phyloP scores from a whole-genome alignment of 2,113 vertebrate genomes.

The Burhinus bistriatus region DNA sequence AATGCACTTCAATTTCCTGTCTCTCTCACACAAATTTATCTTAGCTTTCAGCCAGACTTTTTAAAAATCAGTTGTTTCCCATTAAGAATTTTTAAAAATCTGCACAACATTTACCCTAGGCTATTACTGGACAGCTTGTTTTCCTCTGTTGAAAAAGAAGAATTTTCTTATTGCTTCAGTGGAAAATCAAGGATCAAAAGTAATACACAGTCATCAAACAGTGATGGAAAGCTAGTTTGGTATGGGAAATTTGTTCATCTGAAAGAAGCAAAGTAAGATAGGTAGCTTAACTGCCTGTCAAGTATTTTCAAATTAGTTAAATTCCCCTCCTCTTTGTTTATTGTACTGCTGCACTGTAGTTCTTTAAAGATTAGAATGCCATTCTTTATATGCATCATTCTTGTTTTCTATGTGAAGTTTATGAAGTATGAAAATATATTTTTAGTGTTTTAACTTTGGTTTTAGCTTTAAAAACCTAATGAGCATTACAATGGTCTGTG shows the following conservation, averaged over 20 bases:
- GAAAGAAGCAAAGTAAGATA: background rate
- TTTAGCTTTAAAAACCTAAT: background rate
- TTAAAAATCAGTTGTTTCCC: background rate
- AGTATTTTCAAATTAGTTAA: background rate
- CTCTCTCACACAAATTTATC: background rate
- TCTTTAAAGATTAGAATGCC: background rate
- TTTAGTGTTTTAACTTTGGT: background rate
- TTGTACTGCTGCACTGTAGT: background rate
- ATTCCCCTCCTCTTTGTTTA: background rate
- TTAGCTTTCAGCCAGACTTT: background rate
- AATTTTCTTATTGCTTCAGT: background rate
- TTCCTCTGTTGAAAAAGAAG: background rate
- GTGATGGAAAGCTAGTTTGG: background rate
- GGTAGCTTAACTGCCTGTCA: background rate
- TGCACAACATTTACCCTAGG: background rate
- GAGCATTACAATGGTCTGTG: background rate
- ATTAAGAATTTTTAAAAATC: background rate
- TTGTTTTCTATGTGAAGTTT: background rate
- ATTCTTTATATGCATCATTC: background rate
- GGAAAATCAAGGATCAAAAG: background rate
- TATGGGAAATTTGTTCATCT: background rate
- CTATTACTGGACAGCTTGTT: background rate
- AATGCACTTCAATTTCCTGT: too few relatives aligned
- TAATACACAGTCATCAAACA: background rate
- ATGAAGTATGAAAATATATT: background rate